Percentiles rank a stretch among this genome's conserved stretches.
These are phyloP conservation scores for Nannoperca obscura DNA, from an alignment of 2,797 vertebrate genomes.

Conservation along the genomic window DNA sequence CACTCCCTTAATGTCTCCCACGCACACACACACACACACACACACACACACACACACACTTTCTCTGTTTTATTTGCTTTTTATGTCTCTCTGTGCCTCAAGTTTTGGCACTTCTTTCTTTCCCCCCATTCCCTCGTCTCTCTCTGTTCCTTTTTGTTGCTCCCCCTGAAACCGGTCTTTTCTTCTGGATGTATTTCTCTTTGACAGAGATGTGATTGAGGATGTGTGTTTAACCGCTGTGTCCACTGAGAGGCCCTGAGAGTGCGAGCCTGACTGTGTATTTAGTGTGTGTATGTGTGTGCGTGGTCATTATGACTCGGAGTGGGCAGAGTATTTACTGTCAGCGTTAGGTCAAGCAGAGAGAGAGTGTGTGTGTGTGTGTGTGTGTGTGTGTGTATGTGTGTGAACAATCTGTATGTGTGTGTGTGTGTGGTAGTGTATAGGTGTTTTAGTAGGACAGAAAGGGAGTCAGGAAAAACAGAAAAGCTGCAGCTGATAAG, in stretches of 20 bases:
- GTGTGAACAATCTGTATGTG: conserved; percentile 30
- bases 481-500: conserved; percentile 74
- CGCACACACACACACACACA: no score
- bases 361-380: conserved; percentile 41
- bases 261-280: conserved; percentile 69
- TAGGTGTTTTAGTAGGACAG: conserved; percentile 65
- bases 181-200: conserved; percentile 69
- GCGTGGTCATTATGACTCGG: conserved; percentile 64
- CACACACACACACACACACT: background rate
- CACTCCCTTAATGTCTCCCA: conserved; percentile 22
- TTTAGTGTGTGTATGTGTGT: conserved; percentile 63
- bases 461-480: conserved; percentile 73
- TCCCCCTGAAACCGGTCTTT: conserved; percentile 60
- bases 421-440: conserved; percentile 29
- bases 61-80: conserved; percentile 48
- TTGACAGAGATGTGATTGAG: conserved; percentile 84
- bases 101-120: conserved; percentile 38
- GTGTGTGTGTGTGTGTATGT: conserved; percentile 25
- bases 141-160: conserved; percentile 24
- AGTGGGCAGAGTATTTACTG: conserved; percentile 71
- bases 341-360: conserved; percentile 66
- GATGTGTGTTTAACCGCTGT: conserved; percentile 83
- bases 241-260: conserved; percentile 79
- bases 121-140: conserved; percentile 8
- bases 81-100: conserved; percentile 33